These are phyloP conservation scores for Struthio camelus DNA, from an alignment of 2,113 vertebrate genomes.

Conservation along the genomic window DNA sequence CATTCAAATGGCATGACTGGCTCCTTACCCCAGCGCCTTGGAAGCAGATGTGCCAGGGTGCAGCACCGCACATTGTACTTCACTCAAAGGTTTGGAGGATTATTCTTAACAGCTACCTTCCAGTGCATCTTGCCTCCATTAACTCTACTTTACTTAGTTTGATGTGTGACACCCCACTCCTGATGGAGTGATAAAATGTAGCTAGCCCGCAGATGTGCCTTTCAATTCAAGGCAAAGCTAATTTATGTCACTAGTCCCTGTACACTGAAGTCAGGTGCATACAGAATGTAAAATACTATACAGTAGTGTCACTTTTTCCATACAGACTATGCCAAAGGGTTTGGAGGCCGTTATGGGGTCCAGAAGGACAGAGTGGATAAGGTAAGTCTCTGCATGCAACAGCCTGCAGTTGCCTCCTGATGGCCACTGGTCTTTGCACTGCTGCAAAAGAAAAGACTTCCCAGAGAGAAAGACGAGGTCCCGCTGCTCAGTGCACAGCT, in stretches of 20 bases:
- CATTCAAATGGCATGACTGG: background rate
- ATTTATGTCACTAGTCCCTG: background rate
- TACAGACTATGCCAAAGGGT: constrained; percentile 91
- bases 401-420: background rate
- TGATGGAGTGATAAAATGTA: background rate
- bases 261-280: background rate
- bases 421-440: background rate
- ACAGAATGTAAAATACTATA: background rate
- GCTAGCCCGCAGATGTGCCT: background rate
- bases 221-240: background rate
- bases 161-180: background rate
- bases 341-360: constrained; percentile 91
- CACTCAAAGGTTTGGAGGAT: background rate
- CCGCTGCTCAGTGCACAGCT: background rate
- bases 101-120: background rate
- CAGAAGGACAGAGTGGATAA: constrained; percentile 93
- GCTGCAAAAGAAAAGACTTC: background rate
- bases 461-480: background rate
- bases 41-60: background rate
- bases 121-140: background rate
- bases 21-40: background rate
- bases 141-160: background rate
- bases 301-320: background rate
- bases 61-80: background rate
- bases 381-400: constrained; percentile 69